phyloP scores from a whole-genome alignment of 2,888 invertebrate genomes.

The Diogma glabrata region DNA sequence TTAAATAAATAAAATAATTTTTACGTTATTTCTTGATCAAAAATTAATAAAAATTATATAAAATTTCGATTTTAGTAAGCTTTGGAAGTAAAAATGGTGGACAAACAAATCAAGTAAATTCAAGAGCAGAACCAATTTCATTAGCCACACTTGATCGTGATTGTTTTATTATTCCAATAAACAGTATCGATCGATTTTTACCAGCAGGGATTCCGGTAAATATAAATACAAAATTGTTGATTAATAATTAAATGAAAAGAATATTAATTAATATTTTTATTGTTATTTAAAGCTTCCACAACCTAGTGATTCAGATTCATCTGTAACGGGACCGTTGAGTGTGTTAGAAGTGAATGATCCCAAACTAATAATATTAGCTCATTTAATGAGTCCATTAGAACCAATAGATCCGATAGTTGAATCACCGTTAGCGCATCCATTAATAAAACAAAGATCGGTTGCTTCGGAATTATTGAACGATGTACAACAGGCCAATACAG shows the following conservation, averaged over 20 bases:
- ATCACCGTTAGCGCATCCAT: slow-evolving; percentile 68
- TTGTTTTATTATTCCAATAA: slow-evolving; percentile 87
- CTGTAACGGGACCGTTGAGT: slow-evolving; percentile 45
- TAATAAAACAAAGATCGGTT: slow-evolving; percentile 63
- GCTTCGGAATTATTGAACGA: slow-evolving; percentile 68
- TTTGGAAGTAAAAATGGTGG: slow-evolving; percentile 22
- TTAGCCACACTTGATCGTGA: slow-evolving; percentile 75
- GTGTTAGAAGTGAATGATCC: slow-evolving; percentile 80
- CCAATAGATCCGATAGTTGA: slow-evolving; percentile 76
- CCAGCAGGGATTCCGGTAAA: slow-evolving; percentile 79
- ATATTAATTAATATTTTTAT: slow-evolving; percentile 15
- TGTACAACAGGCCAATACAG: slow-evolving; percentile 54
- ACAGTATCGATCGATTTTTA: slow-evolving; percentile 75
- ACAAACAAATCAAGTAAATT: slow-evolving; percentile 19
- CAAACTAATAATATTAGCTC: slow-evolving; percentile 75
- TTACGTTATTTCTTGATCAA: slow-evolving; percentile 1
- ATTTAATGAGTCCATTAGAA: slow-evolving; percentile 80
- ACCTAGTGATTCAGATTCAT: slow-evolving; percentile 48
- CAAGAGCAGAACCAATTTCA: slow-evolving; percentile 55
- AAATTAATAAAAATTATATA: neutral
- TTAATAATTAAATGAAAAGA: neutral
- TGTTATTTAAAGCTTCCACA: slow-evolving; percentile 54
- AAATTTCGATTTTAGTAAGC: slow-evolving; percentile 27
- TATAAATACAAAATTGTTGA: slow-evolving; percentile 12
- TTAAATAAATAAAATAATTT: neutral